Evolutionary conservation across 1,140 invertebrate species (phyloP), one percentile per base, ranked within the genome.

Genomic region (Drepana arcuata): DNA sequence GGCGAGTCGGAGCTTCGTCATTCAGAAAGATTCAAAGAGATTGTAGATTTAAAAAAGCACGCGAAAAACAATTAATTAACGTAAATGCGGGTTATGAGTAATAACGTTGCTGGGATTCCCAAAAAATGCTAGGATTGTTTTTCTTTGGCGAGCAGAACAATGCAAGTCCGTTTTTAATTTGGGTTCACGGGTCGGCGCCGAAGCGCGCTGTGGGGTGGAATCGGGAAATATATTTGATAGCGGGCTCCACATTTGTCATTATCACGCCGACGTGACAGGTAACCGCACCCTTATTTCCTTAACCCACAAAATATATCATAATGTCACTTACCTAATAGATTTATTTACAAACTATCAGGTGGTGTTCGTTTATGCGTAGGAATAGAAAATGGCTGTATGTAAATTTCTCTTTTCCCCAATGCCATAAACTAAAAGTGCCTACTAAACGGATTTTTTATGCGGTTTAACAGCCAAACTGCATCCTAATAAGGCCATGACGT

Each of bases 181-280:
- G 29, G 40, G 40, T 42, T 47, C 28, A 23, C 38, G 30, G 32
- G 30, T 2, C 24, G 16, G 14, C 7, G 21, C 23, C 16, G 28
- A 18, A 42, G 42, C 26, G 29, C 32, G 34, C 38, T 39, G 34
- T 34, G 51, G 51, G 48, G 53, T 43, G 56, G 57, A 50, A 49
- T 61, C 50, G 49, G 57, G 64, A 72, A 66, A 73, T 67, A 68
- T 67, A 62, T 59, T 67, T 68, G 69, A 77, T 66, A 50, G 43
- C 40, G 46, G 31, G 37, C 42, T 28, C 48, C 41, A 61, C 66
- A 71, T 74, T 78, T 67, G 67, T 78, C 73, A 74, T 71, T 73
- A 78, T 74, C 66, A 71, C 37, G 57, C 54, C 55, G 63, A 52
- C 60, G 48, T 41, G 59, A 46, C 65, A 61, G 52, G 38, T 47